Evolutionary conservation across 2,888 invertebrate species (phyloP).

Genomic region (Neocrepidodera transversa): DNA sequence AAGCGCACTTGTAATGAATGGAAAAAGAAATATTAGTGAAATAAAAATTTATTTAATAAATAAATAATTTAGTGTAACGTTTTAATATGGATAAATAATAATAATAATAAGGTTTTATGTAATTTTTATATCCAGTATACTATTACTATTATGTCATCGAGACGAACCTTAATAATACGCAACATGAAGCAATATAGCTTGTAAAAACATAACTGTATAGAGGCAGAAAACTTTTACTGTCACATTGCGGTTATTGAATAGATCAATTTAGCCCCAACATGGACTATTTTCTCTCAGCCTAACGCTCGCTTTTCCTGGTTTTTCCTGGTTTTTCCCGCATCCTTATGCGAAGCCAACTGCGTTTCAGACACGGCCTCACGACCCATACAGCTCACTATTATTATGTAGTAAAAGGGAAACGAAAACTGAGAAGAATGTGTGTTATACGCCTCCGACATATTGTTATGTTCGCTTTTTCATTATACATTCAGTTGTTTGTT

Average conservation of each 20-base stretch:
- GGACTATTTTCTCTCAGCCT: conserved; percentile 56
- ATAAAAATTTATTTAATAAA: too few species aligned
- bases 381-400: conserved; percentile 58
- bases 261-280: conserved; percentile 61
- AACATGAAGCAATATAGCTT: conserved; percentile 46
- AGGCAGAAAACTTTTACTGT: conserved; percentile 58
- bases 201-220: conserved; percentile 57
- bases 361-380: conserved; percentile 58
- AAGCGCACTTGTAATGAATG: too few species aligned
- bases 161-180: conserved; percentile 7
- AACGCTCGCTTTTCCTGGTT: conserved; percentile 41
- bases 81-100: too few species aligned
- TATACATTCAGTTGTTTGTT: conserved; percentile 51
- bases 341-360: conserved; percentile 49
- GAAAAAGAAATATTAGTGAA: too few species aligned
- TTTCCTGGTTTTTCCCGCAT: conserved; percentile 44
- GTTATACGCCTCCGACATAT: conserved; percentile 59
- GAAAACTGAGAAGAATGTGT: conserved; percentile 59
- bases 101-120: too few species aligned
- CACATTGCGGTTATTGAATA: conserved; percentile 62
- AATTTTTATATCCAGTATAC: too few species aligned
- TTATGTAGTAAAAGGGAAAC: conserved; percentile 59
- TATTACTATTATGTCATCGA: not conserved
- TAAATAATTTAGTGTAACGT: too few species aligned
- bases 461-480: conserved; percentile 58